Evolutionary conservation across 2,888 invertebrate genomes (phyloP), one percentile per base, ranked within the genome.

Genomic region (Cylindroiulus punctatus): DNA sequence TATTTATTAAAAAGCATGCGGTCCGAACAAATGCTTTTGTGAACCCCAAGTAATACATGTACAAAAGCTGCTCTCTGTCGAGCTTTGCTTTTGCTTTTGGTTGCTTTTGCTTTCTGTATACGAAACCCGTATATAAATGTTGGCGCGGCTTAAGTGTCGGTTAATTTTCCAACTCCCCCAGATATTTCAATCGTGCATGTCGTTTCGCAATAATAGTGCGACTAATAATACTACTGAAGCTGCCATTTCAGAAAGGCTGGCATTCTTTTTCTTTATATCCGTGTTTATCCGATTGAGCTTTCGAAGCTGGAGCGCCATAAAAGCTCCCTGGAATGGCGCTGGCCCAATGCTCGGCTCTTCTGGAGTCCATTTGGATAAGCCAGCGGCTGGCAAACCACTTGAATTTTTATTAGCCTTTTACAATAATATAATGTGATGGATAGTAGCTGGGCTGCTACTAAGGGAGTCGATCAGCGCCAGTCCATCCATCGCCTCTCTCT

Each of bases 341-440:
- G 7, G 81, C 12, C 26, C 36, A 14, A 14, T 32, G 30, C 81
- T 81, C 81, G 19, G 14, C 81, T 47, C 19, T 12, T 47, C 4
- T 40, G 8, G 17, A 47, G 47, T 47, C 47, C 47, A 47, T 47
- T 47, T 47, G 47, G 47, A 47, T 47, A 47, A 47, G 47, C 47
- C 47, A 47, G 47, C 47, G 47, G 47, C 47, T 47, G 47, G 47
- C 47, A 47, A 47, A 47, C 47, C 47, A 47, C 47, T 47, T 47
- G 47, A 47, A 47, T 47, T 47, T 47, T 47, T 47, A 47, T 47
- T 47, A 47, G 47, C 47, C 47, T 14, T 47, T 47, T 47, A 47
- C 47, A 47, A 47, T 47, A 47, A 47, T 47, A 47, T 47, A 47
- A 47, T 47, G 10, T 47, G 47, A 47, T 47, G 47, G 47, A 47